Evolutionary conservation across 2,113 vertebrate species (phyloP), one percentile per base, ranked within the genome.

Genomic region (Australoheros scitulus): DNA sequence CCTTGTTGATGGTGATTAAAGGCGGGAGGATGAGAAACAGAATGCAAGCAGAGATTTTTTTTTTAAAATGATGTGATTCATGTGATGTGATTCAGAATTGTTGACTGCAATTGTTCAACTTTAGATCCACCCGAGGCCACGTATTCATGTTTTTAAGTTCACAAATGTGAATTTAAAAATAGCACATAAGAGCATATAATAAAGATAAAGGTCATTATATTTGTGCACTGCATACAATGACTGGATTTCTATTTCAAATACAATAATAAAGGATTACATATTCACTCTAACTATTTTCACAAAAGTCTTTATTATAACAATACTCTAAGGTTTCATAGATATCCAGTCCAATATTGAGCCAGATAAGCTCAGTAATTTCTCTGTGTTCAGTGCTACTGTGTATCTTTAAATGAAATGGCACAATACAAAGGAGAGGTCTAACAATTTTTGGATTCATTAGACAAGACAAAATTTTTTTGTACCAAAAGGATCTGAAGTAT

Each of bases 21-120:
- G 36, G 41, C 55, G 61, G 70, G 65, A 70, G 61, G 26, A 84
- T 22, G 34, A 76, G 70, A 83, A 60, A 60, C 18, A 58, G 47
- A 83, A 38, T 52, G 60, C 47, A 79, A 83, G 50, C 65, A 64
- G 6, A 34, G 75, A 81, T 78, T 80, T 78, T 80, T n/a, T n/a
- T n/a, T n/a, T n/a, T n/a, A n/a, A n/a, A n/a, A n/a, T n/a, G n/a
- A n/a, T n/a, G n/a, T n/a, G n/a, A n/a, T n/a, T n/a, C n/a, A n/a
- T n/a, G n/a, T n/a, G 38, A 79, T 86, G 80, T 65, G 65, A 77
- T 84, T 88, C 86, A 72, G 88, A 83, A 91, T 68, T 59, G 17
- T 83, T 87, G 83, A 34, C 76, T 86, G 70, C 81, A 76, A 72
- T 89, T 82, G 82, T 88, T 58, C 29, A 80, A 80, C 81, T 87